Base-by-base conservation (phyloP, 2,888 invertebrate genomes). In the Chesias legatella region DNA sequence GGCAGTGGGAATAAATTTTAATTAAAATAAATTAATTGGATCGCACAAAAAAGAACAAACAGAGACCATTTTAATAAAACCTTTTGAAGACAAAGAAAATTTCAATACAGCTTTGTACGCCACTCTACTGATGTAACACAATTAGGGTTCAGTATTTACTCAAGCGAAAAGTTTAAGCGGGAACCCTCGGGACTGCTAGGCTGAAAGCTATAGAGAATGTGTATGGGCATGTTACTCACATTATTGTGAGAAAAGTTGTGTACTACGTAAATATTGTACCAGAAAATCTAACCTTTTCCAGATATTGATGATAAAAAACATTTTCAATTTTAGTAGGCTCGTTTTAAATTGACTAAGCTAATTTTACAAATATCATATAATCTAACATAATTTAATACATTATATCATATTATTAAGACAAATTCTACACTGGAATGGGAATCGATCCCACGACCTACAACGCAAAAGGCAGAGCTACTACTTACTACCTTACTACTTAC, bases 141-240 rank as follows among this genome's bases (percentile, higher is more conserved):
- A 48, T 48, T 42, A 45, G 42, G 48, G 42, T 45, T 3, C 36
- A 24, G 32, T 42, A 45, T 49, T 49, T 49, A 35, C 36, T 45
- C 39, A 42, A 45, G 29, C 38, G 38, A 31, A 49, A 49, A 35
- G 45, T 27, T 45, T 42, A 42, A 39, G 43, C 44, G 33, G 26
- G 23, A 36, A 49, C 48, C 48, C 39, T 42, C 2, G 34, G 37
- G 45, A 35, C 29, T 30, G 32, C 34, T 29, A 43, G 24, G 29
- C 36, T 22, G 10, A 27, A 28, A 25, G 29, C n/a, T 33, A 35
- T 24, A 33, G 10, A 26, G 30, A 31, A 36, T 25, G 36, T 28
- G 33, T 29, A 7, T 29, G 24, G 31, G 27, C 36, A 42, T 31
- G 27, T 32, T 23, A 24, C 13, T 25, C 36, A 30, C 20, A 10